These are phyloP conservation scores for Hirtodrosophila cameraria DNA, from an alignment of 2,888 invertebrate genomes.

Conservation along the genomic window DNA sequence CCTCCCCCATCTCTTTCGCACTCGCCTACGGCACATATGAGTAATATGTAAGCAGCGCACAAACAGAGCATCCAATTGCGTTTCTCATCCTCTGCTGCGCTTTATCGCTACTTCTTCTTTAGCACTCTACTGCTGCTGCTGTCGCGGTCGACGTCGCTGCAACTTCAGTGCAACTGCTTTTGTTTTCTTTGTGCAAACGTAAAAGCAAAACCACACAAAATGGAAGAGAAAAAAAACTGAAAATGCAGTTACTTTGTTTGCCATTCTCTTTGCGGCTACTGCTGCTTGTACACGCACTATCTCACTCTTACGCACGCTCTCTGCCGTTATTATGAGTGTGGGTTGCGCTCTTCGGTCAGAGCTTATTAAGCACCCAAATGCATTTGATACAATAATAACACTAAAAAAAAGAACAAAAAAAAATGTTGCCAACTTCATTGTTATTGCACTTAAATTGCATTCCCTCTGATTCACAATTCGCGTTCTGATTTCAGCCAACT, in stretches of 20 bases:
- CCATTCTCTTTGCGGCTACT: slow-evolving; percentile 56
- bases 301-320: not conserved
- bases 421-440: slow-evolving; percentile 42
- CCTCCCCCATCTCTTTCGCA: slow-evolving; percentile 1
- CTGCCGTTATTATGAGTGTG: slow-evolving; percentile 33
- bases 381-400: slow-evolving; percentile 51
- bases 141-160: slow-evolving; percentile 28
- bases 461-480: slow-evolving; percentile 36
- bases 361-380: slow-evolving; percentile 50
- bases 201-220: slow-evolving; percentile 52
- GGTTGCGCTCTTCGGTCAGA: slow-evolving; percentile 27
- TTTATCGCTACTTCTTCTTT: not conserved
- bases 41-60: slow-evolving; percentile 59
- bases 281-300: slow-evolving; percentile 8
- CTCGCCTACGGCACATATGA: slow-evolving; percentile 59
- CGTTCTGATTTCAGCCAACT: slow-evolving; percentile 48
- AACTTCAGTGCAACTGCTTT: slow-evolving; percentile 57
- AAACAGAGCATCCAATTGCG: slow-evolving; percentile 53
- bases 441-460: slow-evolving; percentile 63
- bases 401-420: too few species aligned
- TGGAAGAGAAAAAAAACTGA: slow-evolving; percentile 34
- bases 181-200: slow-evolving; percentile 59
- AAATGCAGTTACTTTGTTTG: slow-evolving; percentile 50
- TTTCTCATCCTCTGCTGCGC: not conserved
- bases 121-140: not conserved